Base-by-base conservation (phyloP, 2,797 vertebrate species). In the Crocodylus rhombifer region DNA sequence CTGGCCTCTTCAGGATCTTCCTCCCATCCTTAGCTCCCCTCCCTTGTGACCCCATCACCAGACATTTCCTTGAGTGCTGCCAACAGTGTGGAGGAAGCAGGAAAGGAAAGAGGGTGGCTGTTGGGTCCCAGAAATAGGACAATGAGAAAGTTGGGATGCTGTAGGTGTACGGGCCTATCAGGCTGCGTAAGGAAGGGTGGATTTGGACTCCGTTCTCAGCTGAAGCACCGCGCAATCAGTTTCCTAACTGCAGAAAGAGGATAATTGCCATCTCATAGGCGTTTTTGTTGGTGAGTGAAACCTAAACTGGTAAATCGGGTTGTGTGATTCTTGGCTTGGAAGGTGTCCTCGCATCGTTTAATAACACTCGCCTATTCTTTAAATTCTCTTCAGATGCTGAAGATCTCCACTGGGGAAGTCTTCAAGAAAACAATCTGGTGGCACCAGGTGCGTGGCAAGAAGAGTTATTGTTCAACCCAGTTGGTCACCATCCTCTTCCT, bases 391-490 rank as follows among this genome's bases (percentile, higher is more conserved):
- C 93, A 98, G 98, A 98, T 96, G 96, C 96, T 30, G 98, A 91
- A 0, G 98, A 98, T 96, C 26, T 98, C 92, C 75, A 92, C 78
- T 95, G 90, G 60, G 97, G 96, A 96, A 90, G 96, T 93, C 96
- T 94, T 96, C 95, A 97, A 87, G 97, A 98, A 87, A 83, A 94
- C 55, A 96, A 96, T 93, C 90, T 94, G 63, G 93, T 96, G 86
- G 58, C 95, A 82, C 97, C 96, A 2, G 95, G 88, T 56, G 89
- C 95, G 4, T 89, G 97, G n/a, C 94, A 60, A 83, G 97, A 97
- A 91, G 96, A 97, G 67, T 97, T 95, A 36, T 94, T 97, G 82
- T 98, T 98, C 92, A 91, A 95, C 89, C 98, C 98, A 25, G 88
- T 92, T 23, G 97, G 94, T 93, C 95, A 97, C 84, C 98, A 98